Evolutionary conservation across 2,888 invertebrate genomes (phyloP).

Genomic region (Strigamia maritima): DNA sequence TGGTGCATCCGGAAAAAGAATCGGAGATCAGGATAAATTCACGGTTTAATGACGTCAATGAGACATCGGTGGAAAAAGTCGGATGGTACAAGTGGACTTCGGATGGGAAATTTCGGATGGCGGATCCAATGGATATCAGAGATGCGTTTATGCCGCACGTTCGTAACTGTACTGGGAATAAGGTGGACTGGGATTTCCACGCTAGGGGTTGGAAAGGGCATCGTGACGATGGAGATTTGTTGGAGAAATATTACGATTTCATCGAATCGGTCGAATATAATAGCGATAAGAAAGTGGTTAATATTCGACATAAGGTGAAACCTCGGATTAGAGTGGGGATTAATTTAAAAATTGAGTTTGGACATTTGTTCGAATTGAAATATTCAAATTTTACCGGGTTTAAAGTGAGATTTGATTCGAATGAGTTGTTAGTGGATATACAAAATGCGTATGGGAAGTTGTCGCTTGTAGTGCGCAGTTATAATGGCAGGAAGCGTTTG

Average conservation of each 20-base stretch:
- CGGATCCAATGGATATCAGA: not conserved
- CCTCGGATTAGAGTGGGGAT: not conserved
- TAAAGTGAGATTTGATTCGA: not conserved
- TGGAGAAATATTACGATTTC: not conserved
- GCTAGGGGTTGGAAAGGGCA: not conserved
- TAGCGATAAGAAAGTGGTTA: not conserved
- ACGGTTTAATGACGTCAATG: not conserved
- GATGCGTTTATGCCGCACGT: not conserved
- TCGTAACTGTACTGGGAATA: not conserved
- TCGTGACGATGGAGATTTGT: not conserved
- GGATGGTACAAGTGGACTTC: not conserved
- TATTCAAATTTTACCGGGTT: not conserved
- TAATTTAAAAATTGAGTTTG: not conserved
- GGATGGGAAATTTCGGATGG: not conserved
- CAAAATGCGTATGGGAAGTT: not conserved
- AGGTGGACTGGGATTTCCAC: not conserved
- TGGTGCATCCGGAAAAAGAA: not conserved
- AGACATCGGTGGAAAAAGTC: not conserved
- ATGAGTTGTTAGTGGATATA: not conserved
- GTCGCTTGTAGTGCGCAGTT: not conserved
- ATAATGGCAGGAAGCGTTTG: not conserved
- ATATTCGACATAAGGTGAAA: not conserved
- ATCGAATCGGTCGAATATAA: not conserved
- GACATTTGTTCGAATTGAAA: not conserved
- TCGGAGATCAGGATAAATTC: not conserved